Percentiles rank a stretch among this genome's conserved stretches.
Evolutionary conservation across 2,113 vertebrate genomes (phyloP).

Genomic region (Phalacrocorax brasilianus): DNA sequence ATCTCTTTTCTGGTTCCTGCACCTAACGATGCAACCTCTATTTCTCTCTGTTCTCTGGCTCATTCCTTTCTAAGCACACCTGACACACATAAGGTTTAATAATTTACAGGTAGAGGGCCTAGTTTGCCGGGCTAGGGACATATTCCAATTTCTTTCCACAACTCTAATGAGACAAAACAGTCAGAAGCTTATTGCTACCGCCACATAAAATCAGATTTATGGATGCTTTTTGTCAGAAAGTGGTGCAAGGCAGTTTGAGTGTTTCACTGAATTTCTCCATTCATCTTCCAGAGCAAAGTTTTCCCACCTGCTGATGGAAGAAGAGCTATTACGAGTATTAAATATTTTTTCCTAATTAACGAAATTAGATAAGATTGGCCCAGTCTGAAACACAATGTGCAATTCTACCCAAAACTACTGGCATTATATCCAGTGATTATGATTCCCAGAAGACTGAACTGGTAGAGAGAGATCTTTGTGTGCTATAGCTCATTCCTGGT

Average conservation of each 20-base stretch:
- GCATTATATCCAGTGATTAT: background rate
- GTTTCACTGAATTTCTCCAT: conserved; percentile 16
- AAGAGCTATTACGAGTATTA: background rate
- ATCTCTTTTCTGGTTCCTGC: background rate
- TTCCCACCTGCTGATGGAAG: background rate
- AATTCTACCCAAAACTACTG: background rate
- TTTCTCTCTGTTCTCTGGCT: background rate
- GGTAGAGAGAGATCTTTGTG: background rate
- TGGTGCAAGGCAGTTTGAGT: background rate
- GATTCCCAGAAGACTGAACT: background rate
- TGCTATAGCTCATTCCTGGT: background rate
- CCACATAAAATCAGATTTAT: conserved; percentile 57
- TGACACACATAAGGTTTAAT: conserved; percentile 44
- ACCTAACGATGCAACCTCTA: background rate
- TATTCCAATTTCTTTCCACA: conserved; percentile 47
- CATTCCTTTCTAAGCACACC: conserved; percentile 8
- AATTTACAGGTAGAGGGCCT: conserved; percentile 31
- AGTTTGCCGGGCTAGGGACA: conserved; percentile 28
- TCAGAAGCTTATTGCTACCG: conserved; percentile 24
- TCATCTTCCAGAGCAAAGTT: background rate
- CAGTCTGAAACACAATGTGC: background rate
- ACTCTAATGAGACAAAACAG: conserved; percentile 49
- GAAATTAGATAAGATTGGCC: background rate
- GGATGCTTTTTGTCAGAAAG: conserved; percentile 25
- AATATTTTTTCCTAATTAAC: background rate